These are phyloP conservation scores for Callaeas wilsoni DNA, from an alignment of 2,113 vertebrate species.

Conservation along the genomic window DNA sequence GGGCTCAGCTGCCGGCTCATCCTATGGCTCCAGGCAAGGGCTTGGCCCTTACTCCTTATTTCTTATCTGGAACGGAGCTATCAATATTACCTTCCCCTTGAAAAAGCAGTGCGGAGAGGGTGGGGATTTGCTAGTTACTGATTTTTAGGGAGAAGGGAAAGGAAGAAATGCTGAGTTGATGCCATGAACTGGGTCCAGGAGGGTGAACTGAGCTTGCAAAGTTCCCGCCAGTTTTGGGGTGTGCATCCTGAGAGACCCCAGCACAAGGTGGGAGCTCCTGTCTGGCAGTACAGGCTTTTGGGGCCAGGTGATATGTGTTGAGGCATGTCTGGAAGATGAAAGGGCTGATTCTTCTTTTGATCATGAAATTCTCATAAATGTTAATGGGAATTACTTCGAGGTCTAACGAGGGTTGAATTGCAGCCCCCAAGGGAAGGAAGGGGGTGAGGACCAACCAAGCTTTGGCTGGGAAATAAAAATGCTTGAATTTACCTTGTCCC, in stretches of 20 bases:
- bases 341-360: conserved; percentile 65
- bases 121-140: background rate
- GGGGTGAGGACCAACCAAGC: background rate
- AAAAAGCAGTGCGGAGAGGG: background rate
- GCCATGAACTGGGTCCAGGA: background rate
- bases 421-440: background rate
- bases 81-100: background rate
- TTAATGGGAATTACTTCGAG: conserved; percentile 64
- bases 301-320: background rate
- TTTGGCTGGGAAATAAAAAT: background rate
- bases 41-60: background rate
- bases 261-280: background rate
- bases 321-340: conserved; percentile 65
- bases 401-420: conserved; percentile 18
- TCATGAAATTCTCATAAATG: conserved; percentile 68
- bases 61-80: conserved; percentile 6
- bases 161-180: background rate
- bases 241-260: background rate
- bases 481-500: background rate
- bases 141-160: background rate
- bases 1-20: background rate
- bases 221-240: rapidly evolving
- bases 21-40: background rate
- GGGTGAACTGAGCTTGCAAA: background rate
- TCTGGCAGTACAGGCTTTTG: background rate